phyloP scores from a whole-genome alignment of 2,888 invertebrate genomes.

The Cheilosia variabilis region DNA sequence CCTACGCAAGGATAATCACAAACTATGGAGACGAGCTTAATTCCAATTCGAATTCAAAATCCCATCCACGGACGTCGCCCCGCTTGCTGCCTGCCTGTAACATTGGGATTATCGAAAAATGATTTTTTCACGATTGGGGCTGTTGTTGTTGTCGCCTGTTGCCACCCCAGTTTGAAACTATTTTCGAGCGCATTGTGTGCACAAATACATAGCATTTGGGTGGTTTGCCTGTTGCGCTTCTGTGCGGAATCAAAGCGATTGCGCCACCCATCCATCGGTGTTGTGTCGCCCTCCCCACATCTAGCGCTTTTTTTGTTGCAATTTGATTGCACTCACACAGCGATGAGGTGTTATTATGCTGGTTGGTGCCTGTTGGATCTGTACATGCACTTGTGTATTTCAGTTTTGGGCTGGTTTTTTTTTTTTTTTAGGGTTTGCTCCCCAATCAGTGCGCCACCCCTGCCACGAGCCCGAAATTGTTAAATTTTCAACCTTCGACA shows the following conservation, averaged over 20 bases:
- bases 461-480: constrained; percentile 16
- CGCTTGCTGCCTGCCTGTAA: background rate
- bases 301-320: constrained; percentile 16
- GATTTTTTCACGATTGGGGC: background rate
- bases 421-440: background rate
- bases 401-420: constrained; percentile 18
- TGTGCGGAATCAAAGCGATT: constrained; percentile 44
- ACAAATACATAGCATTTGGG: constrained; percentile 36
- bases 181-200: constrained; percentile 32
- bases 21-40: background rate
- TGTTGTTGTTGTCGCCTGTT: constrained; percentile 42
- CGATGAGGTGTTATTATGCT: background rate
- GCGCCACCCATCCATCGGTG: constrained; percentile 44
- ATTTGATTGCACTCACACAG: constrained; percentile 44
- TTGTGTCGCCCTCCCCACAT: background rate
- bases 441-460: constrained; percentile 22
- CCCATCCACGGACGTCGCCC: background rate
- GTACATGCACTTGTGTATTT: background rate
- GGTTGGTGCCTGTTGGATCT: background rate
- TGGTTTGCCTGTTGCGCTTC: constrained; percentile 63
- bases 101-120: constrained; percentile 44
- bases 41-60: background rate
- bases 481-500: constrained; percentile 33
- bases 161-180: constrained; percentile 53
- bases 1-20: constrained; percentile 8